phyloP scores from a whole-genome alignment of 2,797 vertebrate species.

The Brotula barbata region DNA sequence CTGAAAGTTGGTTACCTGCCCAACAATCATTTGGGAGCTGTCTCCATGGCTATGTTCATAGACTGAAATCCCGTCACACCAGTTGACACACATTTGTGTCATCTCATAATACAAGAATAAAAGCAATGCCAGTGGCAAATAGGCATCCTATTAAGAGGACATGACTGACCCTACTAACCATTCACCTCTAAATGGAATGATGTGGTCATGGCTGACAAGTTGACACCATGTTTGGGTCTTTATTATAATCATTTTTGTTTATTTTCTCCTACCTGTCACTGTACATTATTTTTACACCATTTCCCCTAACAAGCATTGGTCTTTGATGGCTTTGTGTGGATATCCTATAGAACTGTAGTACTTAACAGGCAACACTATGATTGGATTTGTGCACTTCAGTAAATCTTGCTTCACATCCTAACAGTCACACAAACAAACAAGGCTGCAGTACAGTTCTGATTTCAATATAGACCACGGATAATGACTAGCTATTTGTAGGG shows the following conservation, averaged over 20 bases:
- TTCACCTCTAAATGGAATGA: too few relatives aligned
- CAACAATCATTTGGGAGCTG: constrained; percentile 58
- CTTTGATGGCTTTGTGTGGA: constrained; percentile 41
- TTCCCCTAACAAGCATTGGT: constrained; percentile 15
- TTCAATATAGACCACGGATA: constrained; percentile 1
- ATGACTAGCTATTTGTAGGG: constrained; percentile 8
- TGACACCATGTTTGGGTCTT: constrained; percentile 10
- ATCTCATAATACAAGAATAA: constrained; percentile 15
- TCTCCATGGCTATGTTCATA: constrained; percentile 63
- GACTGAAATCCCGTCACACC: constrained; percentile 47
- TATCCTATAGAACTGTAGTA: constrained; percentile 39
- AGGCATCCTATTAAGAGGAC: constrained; percentile 1
- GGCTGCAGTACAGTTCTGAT: constrained; percentile 4
- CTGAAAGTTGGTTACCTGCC: constrained; percentile 55
- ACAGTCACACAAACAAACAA: constrained; percentile 27
- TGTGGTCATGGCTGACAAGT: constrained; percentile 18
- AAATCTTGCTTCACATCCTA: constrained; percentile 33
- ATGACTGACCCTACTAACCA: constrained; percentile 30
- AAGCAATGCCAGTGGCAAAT: constrained; percentile 6
- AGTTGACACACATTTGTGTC: constrained; percentile 32
- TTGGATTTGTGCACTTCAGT: constrained; percentile 46
- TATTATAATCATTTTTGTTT: too few relatives aligned
- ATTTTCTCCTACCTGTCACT: too few relatives aligned
- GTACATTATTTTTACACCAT: constrained; percentile 21
- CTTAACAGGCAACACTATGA: constrained; percentile 34